These are phyloP conservation scores for Metopolophium dirhodum DNA, from an alignment of 1,140 invertebrate genomes.

Conservation along the genomic window DNA sequence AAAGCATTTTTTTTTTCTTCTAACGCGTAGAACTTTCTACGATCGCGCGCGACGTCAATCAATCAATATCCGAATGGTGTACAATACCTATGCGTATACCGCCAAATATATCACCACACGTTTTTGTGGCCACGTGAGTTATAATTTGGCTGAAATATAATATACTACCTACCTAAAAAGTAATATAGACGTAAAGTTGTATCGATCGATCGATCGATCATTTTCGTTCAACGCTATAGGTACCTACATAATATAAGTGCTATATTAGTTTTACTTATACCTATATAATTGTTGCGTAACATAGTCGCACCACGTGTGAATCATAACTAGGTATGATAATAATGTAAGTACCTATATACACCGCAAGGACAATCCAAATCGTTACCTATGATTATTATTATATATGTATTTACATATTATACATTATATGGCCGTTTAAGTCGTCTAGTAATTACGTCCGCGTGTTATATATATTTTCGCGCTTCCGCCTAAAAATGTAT, in stretches of 20 bases:
- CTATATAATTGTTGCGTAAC: not conserved
- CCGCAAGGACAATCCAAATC: not conserved
- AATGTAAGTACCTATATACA: not conserved
- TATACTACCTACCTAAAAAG: not conserved
- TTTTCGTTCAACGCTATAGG: not conserved
- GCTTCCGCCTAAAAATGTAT: conserved; percentile 23
- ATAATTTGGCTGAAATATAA: not conserved
- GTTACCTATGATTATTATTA: not conserved
- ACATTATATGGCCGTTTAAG: not conserved
- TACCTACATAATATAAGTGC: not conserved
- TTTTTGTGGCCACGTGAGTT: not conserved
- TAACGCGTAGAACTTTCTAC: conserved; percentile 22
- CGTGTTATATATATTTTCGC: not conserved
- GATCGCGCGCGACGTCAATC: not conserved
- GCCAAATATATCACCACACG: not conserved
- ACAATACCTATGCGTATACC: not conserved
- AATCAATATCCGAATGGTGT: not conserved
- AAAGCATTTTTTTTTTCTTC: not conserved
- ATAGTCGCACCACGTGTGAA: not conserved
- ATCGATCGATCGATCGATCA: not conserved
- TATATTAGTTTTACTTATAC: not conserved
- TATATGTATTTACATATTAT: not conserved
- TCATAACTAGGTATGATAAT: not conserved
- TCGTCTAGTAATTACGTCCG: conserved; percentile 25
- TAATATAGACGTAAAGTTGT: not conserved